phyloP scores from a whole-genome alignment of 1,140 invertebrate species.

The Hesperophylax magnus region DNA sequence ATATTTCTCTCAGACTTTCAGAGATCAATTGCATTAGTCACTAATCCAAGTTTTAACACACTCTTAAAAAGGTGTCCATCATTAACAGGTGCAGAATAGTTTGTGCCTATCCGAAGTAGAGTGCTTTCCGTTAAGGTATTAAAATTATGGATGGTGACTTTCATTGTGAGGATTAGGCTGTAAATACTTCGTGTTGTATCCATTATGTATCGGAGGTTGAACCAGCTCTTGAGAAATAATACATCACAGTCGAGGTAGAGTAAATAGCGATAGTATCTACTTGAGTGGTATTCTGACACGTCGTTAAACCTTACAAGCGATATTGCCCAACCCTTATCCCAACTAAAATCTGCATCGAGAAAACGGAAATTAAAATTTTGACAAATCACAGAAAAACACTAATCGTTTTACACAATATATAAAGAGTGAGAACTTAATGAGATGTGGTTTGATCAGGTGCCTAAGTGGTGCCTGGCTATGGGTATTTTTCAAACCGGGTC shows the following conservation, averaged over 20 bases:
- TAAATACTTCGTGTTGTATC: constrained; percentile 23
- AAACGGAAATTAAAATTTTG: neutral
- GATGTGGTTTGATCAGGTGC: neutral
- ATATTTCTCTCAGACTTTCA: neutral
- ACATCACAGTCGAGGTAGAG: constrained; percentile 49
- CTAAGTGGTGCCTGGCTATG: neutral
- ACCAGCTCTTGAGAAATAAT: constrained; percentile 40
- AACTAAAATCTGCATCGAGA: neutral
- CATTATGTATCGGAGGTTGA: constrained; percentile 17
- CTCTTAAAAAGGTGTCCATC: neutral
- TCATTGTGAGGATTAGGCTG: no score
- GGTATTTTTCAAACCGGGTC: neutral
- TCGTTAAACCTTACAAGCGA: constrained; percentile 52
- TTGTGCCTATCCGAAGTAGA: no score
- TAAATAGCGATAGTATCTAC: constrained; percentile 55
- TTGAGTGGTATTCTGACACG: constrained; percentile 56
- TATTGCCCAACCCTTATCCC: constrained; percentile 42
- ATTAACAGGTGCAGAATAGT: neutral
- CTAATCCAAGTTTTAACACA: neutral
- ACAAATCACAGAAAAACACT: neutral
- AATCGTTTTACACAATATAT: no score
- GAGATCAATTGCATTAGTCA: neutral
- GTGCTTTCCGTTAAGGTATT: no score
- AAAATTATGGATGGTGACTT: no score
- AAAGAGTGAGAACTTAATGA: no score